Base-by-base conservation (phyloP, 2,888 invertebrate genomes). In the Panzeria rudis region DNA sequence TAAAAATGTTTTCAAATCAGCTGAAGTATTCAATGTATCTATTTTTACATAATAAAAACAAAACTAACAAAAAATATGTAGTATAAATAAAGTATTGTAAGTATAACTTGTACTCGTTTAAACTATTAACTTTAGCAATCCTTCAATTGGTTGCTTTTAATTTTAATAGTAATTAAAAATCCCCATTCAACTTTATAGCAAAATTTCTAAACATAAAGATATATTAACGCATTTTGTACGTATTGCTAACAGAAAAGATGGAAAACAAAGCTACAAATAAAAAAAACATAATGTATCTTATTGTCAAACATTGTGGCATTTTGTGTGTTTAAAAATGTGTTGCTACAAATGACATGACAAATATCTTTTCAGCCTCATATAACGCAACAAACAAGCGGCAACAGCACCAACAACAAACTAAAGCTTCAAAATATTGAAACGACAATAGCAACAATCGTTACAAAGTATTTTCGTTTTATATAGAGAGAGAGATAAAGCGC, bases 341-440 rank as follows among this genome's bases (percentile, higher is more conserved):
- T 88, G 87, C 84, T 85, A 89, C 89, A 90, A 90, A 90, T 90
- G 90, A 91, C 91, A 91, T 91, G 90, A 91, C 91, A 91, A 91
- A 91, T 91, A 90, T 89, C 86, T 90, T 89, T 88, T 89, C 87
- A 50, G 88, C 77, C 69, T 25, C 44, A 77, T 52, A 69, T 66
- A 73, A 64, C 68, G 25, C 41, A 54, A 82, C 41, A 62, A 77
- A 38, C 75, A 17, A 50, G 17, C 32, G 50, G 20, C 61, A 13
- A 29, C 54, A 71, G 32, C 50, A 81, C 38, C 41, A 62, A 32
- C 66, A 23, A 50, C 50, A 77, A 73, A 41, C 35, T 32, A 25
- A 68, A 79, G 50, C 78, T 76, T 59, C 82, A 66, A 75, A 71
- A 69, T 76, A 69, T 68, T 77, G 44, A 47, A 59, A 32, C 69